Evolutionary conservation across 2,113 vertebrate species (phyloP), one percentile per base, ranked within the genome.

Genomic region (Clarias gariepinus): DNA sequence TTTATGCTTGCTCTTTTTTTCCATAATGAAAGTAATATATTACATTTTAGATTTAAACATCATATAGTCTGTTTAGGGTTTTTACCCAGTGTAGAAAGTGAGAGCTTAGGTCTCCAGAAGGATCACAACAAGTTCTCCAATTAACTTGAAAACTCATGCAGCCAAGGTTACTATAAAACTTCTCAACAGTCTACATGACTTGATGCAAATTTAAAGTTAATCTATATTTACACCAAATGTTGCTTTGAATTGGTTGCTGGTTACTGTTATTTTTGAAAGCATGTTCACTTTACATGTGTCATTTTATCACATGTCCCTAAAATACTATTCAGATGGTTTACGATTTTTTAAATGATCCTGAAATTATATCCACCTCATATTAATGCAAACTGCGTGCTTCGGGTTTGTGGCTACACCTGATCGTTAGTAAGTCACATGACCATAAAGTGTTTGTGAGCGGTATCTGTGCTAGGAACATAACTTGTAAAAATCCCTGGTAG

Each of bases 361-460:
- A 79, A 58, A 58, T 58, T 2, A 1, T 28, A 79, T 30, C 1
- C 53, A 58, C 1, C 53, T 33, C 55, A 28, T 57, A 30, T 23
- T 80, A 58, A 33, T 80, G 28, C 9, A 80, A 60, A 78, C 12
- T 15, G 73, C 10, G 19, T 76, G 28, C 33, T 21, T 58, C 9
- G 57, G 30, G 15, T 80, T 79, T 80, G 55, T 58, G 19, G n/a
- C 19, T 81, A 30, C 1, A 12, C 19, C 61, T 55, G 52, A 28
- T 25, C 74, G 18, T 55, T 77, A 77, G 74, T 80, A 61, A 57
- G 78, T 81, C 30, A 81, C 57, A 81, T 81, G 78, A 81, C 30
- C 30, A 36, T 61, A 60, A 80, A 28, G 57, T 36, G 28, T 79
- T 33, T 79, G 53, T 79, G 33, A n/a, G 55, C 53, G 4, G 18